Evolutionary conservation across 2,797 vertebrate species (phyloP).

Genomic region (Decapterus maruadsi): DNA sequence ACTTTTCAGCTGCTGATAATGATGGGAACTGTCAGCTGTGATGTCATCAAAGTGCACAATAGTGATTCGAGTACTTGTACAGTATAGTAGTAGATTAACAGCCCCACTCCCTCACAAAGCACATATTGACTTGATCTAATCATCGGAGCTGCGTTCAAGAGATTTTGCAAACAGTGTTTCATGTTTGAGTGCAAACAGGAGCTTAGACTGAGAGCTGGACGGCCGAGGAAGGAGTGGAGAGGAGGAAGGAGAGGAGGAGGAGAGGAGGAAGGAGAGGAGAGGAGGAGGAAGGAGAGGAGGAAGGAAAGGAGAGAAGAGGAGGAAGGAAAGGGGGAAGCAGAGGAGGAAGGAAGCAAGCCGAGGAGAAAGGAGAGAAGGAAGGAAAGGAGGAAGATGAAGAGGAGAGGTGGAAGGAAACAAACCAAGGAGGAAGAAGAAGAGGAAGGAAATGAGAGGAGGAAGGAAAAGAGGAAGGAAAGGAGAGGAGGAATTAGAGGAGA

Average conservation of each 20-base stretch:
- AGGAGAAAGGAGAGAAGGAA: too few species aligned
- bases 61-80: not conserved
- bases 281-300: too few species aligned
- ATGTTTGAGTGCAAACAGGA: slow-evolving; percentile 15
- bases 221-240: not conserved
- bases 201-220: not conserved
- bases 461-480: slow-evolving; percentile 51
- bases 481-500: not conserved
- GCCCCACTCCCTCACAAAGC: not conserved
- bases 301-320: too few species aligned
- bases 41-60: not conserved
- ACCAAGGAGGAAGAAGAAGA: not conserved
- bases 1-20: not conserved
- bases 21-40: not conserved
- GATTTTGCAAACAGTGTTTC: slow-evolving; percentile 33
- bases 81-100: not conserved
- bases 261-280: too few species aligned
- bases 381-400: too few species aligned
- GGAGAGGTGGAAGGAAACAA: slow-evolving; percentile 43
- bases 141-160: not conserved
- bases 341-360: too few species aligned
- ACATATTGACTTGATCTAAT: not conserved
- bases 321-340: too few species aligned
- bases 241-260: too few species aligned
- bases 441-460: not conserved